These are phyloP conservation scores for Bufotes viridis DNA, from an alignment of 2,797 vertebrate genomes.

Conservation along the genomic window DNA sequence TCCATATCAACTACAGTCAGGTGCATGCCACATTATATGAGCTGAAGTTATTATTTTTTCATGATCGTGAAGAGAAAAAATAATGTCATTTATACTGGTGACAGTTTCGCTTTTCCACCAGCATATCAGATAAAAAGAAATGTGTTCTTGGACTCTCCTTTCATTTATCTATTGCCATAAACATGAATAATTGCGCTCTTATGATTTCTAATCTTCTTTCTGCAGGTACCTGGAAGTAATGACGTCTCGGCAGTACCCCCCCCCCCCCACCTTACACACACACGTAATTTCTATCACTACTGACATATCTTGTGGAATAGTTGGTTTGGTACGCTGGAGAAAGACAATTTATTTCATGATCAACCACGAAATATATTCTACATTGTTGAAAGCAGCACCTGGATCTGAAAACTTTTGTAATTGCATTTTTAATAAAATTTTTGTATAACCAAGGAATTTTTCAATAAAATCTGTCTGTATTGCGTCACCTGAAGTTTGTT, in stretches of 20 bases:
- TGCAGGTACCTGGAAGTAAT: conserved; percentile 15
- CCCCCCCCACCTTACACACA: not conserved
- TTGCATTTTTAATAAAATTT: no score
- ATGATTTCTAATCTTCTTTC: conserved; percentile 2
- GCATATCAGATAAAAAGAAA: not conserved
- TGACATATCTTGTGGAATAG: not conserved
- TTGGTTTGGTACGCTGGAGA: not conserved
- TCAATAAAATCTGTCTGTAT: no score
- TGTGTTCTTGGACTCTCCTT: not conserved
- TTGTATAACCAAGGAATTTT: no score
- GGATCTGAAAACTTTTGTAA: no score
- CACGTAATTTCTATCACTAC: not conserved
- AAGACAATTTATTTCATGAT: not conserved
- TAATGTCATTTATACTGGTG: not conserved
- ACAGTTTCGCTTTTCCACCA: not conserved
- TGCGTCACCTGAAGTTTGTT: no score
- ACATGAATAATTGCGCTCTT: not conserved
- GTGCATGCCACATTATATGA: no score
- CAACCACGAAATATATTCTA: no score
- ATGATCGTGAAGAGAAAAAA: no score
- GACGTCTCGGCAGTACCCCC: not conserved
- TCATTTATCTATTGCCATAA: conserved; percentile 3
- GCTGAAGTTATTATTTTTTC: no score
- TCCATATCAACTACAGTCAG: no score
- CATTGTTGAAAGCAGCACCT: no score